Evolutionary conservation across 2,113 vertebrate species (phyloP).

Genomic region (Odontophorus gujanensis): DNA sequence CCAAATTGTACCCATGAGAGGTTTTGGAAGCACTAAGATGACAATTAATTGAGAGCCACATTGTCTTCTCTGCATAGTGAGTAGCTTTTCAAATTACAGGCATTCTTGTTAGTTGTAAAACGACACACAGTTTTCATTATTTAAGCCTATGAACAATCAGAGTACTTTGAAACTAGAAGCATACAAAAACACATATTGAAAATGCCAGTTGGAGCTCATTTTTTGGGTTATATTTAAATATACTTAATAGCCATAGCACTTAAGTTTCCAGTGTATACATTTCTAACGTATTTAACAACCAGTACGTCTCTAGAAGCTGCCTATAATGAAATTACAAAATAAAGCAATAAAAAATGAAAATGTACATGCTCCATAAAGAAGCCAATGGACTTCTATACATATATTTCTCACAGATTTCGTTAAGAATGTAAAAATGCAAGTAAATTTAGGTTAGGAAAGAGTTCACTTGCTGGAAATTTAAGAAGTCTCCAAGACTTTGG

Average conservation of each 20-base stretch:
- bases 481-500: not conserved
- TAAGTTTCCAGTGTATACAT: not conserved
- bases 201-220: not conserved
- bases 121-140: not conserved
- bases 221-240: not conserved
- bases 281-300: not conserved
- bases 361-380: not conserved
- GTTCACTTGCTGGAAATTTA: not conserved
- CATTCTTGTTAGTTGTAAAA: not conserved
- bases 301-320: not conserved
- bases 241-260: not conserved
- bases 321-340: not conserved
- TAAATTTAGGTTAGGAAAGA: not conserved
- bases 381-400: not conserved
- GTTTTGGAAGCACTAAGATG: not conserved
- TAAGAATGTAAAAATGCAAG: not conserved
- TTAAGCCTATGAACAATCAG: not conserved
- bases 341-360: not conserved
- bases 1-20: slow-evolving; percentile 8
- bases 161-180: not conserved
- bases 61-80: not conserved
- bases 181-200: not conserved
- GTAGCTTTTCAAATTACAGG: slow-evolving; percentile 13
- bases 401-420: not conserved
- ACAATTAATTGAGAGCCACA: not conserved